Evolutionary conservation across 2,888 invertebrate genomes (phyloP).

Genomic region (Drosophila mimetica): DNA sequence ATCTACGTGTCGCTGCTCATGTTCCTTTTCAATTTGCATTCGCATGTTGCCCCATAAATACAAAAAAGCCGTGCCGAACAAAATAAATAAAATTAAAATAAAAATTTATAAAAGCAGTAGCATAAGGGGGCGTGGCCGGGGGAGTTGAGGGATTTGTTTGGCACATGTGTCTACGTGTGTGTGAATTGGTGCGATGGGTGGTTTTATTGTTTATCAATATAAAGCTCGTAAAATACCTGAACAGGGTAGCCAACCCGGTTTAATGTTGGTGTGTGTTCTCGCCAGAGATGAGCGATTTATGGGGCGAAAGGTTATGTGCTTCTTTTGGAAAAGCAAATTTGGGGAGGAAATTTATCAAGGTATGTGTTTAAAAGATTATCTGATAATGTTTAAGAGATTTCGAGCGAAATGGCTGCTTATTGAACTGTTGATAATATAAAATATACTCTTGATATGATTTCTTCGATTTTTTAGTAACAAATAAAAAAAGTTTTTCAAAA

Average conservation of each 20-base stretch:
- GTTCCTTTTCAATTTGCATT: constrained; percentile 71
- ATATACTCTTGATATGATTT: too few relatives aligned
- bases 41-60: constrained; percentile 64
- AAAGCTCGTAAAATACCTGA: constrained; percentile 70
- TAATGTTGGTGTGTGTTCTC: constrained; percentile 15
- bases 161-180: constrained; percentile 14
- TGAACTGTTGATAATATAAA: background rate
- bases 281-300: constrained; percentile 47
- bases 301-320: constrained; percentile 8
- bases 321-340: background rate
- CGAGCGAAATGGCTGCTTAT: background rate
- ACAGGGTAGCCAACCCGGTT: constrained; percentile 34
- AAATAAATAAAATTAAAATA: constrained; percentile 74
- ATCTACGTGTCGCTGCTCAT: constrained; percentile 32
- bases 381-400: constrained; percentile 10
- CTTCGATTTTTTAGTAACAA: too few relatives aligned
- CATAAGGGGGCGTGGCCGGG: background rate
- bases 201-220: constrained; percentile 76
- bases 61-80: constrained; percentile 39
- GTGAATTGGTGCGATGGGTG: constrained; percentile 32
- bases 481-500: background rate
- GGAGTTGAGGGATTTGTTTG: background rate
- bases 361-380: constrained; percentile 14
- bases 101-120: constrained; percentile 55
- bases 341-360: background rate